Evolutionary conservation across 2,113 vertebrate species (phyloP).

Genomic region (Heliornis fulica): DNA sequence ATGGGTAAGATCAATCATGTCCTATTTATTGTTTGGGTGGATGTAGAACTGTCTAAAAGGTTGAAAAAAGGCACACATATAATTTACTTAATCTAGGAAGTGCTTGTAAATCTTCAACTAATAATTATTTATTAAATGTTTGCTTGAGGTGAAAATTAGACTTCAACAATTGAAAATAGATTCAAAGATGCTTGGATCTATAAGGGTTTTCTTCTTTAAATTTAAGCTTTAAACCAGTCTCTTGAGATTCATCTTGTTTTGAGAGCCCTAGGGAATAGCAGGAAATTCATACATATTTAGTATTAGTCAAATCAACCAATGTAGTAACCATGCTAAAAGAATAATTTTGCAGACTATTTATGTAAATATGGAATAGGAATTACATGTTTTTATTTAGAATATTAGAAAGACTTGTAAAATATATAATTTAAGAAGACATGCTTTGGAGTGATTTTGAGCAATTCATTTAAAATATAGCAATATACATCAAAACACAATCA

Average conservation of each 20-base stretch:
- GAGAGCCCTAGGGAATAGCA: conserved; percentile 27
- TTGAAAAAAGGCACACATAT: conserved; percentile 13
- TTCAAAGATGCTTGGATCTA: conserved; percentile 17
- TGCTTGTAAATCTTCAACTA: conserved; percentile 4
- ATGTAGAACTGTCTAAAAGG: neutral
- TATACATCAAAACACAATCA: neutral
- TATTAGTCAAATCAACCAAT: conserved; percentile 63
- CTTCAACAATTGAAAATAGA: conserved; percentile 34
- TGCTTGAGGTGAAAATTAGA: conserved; percentile 52
- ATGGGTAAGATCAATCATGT: conserved; percentile 4
- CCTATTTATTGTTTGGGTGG: neutral
- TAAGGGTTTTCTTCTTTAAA: conserved; percentile 48
- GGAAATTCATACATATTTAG: conserved; percentile 67
- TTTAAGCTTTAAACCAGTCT: conserved; percentile 52
- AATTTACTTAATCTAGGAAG: conserved; percentile 38
- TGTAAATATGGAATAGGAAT: conserved; percentile 42
- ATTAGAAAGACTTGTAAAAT: conserved; percentile 39
- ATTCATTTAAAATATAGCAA: conserved; percentile 8
- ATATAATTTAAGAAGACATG: conserved; percentile 25
- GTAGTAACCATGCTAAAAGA: conserved; percentile 58
- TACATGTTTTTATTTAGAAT: conserved; percentile 21
- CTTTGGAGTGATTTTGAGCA: neutral
- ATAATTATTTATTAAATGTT: conserved; percentile 64
- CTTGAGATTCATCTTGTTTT: conserved; percentile 65
- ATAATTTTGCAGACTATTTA: conserved; percentile 48